Percentiles rank a stretch among this genome's conserved stretches.
phyloP scores from a whole-genome alignment of 1,140 invertebrate genomes.

The Pseudomyrmex cubaensis region DNA sequence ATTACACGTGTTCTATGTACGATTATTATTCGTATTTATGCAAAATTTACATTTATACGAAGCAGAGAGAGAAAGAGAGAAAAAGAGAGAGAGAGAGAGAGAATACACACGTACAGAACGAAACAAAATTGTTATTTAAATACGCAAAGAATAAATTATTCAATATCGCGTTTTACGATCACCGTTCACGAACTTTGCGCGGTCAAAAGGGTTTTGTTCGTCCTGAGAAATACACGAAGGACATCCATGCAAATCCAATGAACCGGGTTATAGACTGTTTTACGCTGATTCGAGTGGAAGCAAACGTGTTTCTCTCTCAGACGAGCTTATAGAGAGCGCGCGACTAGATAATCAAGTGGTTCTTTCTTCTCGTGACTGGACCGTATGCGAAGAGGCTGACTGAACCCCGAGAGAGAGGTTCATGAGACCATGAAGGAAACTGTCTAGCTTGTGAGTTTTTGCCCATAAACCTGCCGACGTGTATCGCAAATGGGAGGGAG shows the following conservation, averaged over 20 bases:
- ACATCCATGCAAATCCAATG: constrained; percentile 35
- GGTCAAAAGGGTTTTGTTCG: neutral
- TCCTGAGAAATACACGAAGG: neutral
- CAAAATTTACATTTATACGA: neutral
- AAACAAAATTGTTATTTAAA: neutral
- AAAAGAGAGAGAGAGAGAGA: no score
- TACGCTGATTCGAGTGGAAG: constrained; percentile 8
- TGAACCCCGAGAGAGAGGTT: neutral
- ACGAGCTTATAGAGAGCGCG: neutral
- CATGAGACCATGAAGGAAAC: constrained; percentile 63
- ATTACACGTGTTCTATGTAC: neutral
- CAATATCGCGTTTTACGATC: neutral
- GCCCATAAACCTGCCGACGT: constrained; percentile 65
- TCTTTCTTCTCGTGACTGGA: constrained; percentile 23
- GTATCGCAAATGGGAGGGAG: constrained; percentile 55
- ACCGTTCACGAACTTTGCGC: neutral
- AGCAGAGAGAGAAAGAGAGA: no score
- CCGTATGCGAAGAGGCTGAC: constrained; percentile 14
- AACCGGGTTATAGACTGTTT: constrained; percentile 25
- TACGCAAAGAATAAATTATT: neutral
- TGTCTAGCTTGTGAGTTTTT: constrained; percentile 56
- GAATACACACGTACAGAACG: neutral
- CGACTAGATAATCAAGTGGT: constrained; percentile 31
- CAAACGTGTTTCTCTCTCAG: neutral
- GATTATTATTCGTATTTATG: constrained; percentile 18